Base-by-base conservation (phyloP, 2,113 vertebrate species). In the Sialia sialis region DNA sequence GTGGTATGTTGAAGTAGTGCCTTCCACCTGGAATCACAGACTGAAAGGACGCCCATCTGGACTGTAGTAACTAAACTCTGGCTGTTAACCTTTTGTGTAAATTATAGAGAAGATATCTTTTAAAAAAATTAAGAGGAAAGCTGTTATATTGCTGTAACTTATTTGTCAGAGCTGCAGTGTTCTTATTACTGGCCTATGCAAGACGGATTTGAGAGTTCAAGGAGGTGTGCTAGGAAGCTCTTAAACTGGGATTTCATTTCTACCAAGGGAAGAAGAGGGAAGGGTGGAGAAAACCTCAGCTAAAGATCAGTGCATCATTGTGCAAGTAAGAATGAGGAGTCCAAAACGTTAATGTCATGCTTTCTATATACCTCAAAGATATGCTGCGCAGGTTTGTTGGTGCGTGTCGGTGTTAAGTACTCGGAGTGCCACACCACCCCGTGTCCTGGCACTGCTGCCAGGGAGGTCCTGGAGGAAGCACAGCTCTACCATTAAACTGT, bases 321-420 rank as follows among this genome's bases (percentile, higher is more conserved):
- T 54, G 69, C 89, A 64, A 93, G 90, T 78, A 79, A 76, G 44
- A 93, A 73, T 18, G 56, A 92, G 91, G 89, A 84, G 85, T 89
- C 90, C 82, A 90, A 81, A 93, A 85, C 2, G 55, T 94, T 84
- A 83, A 79, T 21, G 69, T 93, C 93, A 54, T 88, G 93, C 92
- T 96, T 97, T 97, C 93, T 95, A 95, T 95, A 98, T 97, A 98
- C 98, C 97, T 98, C 98, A 97, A 74, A 90, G 97, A 93, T 87
- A 94, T 59, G 89, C 96, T 89, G 72, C 88, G 59, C 32, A 51
- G 87, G 90, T 72, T 63, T 87, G 89, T 95, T 63, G 20, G 85
- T 88, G 73, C 34, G 60, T 62, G 67, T 64, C 4, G 5, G 38
- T 67, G 83, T 82, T 84, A 80, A 89, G 88, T 90, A 76, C 63